These are phyloP conservation scores for Cydia fagiglandana DNA, from an alignment of 1,140 invertebrate genomes.

Conservation along the genomic window DNA sequence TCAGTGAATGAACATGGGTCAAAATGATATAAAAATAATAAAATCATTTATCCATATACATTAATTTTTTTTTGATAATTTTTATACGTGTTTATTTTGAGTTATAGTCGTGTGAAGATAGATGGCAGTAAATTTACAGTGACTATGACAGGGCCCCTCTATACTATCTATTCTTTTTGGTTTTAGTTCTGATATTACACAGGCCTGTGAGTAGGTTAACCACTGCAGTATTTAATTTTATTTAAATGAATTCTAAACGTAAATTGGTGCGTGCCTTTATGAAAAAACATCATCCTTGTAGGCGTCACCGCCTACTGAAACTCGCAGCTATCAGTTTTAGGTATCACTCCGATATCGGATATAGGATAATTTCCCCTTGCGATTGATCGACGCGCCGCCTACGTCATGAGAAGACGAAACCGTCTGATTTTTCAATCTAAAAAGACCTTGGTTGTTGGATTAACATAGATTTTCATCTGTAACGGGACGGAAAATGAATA, in stretches of 20 bases:
- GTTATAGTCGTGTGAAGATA: no score
- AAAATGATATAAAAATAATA: no score
- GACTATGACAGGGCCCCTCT: no score
- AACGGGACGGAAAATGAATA: neutral
- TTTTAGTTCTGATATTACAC: no score
- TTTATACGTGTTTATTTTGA: no score
- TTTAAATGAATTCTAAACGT: neutral
- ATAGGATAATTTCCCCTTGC: conserved; percentile 70
- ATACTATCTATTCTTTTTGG: no score
- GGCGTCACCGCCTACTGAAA: neutral
- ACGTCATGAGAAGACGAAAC: neutral
- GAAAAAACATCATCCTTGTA: neutral
- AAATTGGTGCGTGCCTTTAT: neutral
- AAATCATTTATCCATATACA: no score
- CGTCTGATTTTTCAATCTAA: neutral
- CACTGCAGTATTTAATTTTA: neutral
- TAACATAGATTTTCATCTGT: neutral
- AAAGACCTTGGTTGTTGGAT: neutral
- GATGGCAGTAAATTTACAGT: no score
- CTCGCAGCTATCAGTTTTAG: conserved; percentile 6
- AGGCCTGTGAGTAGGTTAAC: neutral
- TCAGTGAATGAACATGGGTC: no score
- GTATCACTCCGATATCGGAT: conserved; percentile 64
- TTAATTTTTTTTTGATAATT: no score
- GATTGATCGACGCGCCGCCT: conserved; percentile 57